Evolutionary conservation across 1,140 invertebrate genomes (phyloP), one percentile per base, ranked within the genome.

Genomic region (Hypothenemus hampei): DNA sequence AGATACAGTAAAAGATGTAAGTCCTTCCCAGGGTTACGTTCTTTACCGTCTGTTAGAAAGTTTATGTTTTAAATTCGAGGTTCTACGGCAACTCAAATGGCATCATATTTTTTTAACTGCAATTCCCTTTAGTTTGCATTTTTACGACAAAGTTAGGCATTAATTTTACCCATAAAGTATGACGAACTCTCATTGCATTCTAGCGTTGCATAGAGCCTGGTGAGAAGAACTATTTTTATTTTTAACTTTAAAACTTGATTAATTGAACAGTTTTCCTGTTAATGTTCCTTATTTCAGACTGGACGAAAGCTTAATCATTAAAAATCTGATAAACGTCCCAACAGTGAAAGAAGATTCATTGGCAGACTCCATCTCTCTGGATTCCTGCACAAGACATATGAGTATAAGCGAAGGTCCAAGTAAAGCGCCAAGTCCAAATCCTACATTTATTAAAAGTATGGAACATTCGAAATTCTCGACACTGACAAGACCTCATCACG

Each of bases 271-370:
- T n/a, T n/a, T n/a, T n/a, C n/a, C n/a, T n/a, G n/a, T n/a, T n/a
- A n/a, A n/a, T n/a, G n/a, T n/a, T 29, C 26, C 26, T 7, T 29
- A n/a, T 58, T 65, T 2, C 63, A 84, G 82, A 43, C 65, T 84
- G 63, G 81, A 84, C 54, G 82, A 85, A 60, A 78, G 67, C 53
- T 46, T 72, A 21, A 61, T 66, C 16, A 59, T 66, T 8, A 58
- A 43, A 29, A 57, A 31, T 36, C 4, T 49, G 15, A 47, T 57
- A 23, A 39, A 45, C 18, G 51, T 47, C 24, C 47, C 55, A 18
- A 50, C 49, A 40, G 18, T 54, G 11, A 51, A 62, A 21, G 60
- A 65, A 40, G 66, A 68, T 36, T 59, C 57, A 26, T 40, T 53
- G 22, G 53, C 40, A 7, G 61, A 64, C 40, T 60, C 52, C 11